A percentile compares a stretch with the other conserved stretches of the same genome.
Conservation (phyloP, 2,888 invertebrate species). For the Acanthosepion esculentum region DNA sequence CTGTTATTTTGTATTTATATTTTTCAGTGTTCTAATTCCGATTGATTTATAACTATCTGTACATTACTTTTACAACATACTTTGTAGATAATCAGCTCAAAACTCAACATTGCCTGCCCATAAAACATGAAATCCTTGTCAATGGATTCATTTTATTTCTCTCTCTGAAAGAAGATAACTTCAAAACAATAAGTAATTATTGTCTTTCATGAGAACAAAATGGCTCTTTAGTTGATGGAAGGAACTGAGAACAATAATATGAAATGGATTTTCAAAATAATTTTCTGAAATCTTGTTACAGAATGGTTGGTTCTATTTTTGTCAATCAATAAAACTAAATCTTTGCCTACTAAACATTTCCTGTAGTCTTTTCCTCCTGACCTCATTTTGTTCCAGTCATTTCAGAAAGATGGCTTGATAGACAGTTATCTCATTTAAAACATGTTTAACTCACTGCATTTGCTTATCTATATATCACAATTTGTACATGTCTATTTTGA, state of each 20-base stretch:
- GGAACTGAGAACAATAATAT: background rate
- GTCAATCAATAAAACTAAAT: too few relatives aligned
- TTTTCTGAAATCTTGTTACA: background rate
- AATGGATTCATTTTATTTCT: too few relatives aligned
- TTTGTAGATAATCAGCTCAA: too few relatives aligned
- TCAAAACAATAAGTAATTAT: too few relatives aligned
- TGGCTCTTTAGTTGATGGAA: background rate
- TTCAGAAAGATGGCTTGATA: background rate
- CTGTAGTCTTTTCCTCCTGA: background rate
- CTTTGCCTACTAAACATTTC: background rate
- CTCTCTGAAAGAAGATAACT: too few relatives aligned
- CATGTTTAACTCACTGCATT: background rate
- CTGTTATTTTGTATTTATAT: too few relatives aligned
- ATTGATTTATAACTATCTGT: too few relatives aligned
- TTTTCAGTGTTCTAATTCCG: too few relatives aligned
- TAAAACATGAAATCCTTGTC: background rate
- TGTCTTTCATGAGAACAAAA: background rate
- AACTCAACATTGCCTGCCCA: too few relatives aligned
- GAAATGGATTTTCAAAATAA: background rate
- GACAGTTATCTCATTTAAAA: background rate
- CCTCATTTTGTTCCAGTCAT: background rate
- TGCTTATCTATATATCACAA: background rate
- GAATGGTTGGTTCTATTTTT: too few relatives aligned
- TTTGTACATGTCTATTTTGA: background rate
- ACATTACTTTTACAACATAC: too few relatives aligned